phyloP scores from a whole-genome alignment of 2,888 invertebrate genomes.

The Phrixothrix hirtus region DNA sequence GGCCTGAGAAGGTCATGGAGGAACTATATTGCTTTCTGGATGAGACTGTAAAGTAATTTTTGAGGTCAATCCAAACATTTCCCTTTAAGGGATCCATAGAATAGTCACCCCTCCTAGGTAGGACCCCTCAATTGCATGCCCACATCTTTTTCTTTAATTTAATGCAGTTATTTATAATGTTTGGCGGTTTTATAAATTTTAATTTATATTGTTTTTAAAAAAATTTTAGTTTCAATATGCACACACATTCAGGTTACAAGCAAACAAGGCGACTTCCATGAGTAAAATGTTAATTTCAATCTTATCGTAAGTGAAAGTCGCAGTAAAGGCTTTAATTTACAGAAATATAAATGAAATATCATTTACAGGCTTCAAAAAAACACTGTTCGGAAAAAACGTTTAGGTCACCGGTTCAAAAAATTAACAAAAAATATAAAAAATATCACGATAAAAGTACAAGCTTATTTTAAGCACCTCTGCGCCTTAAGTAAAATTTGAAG shows the following conservation, averaged over 20 bases:
- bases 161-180: constrained; percentile 43
- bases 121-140: constrained; percentile 50
- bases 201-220: constrained; percentile 43
- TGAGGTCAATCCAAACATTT: constrained; percentile 56
- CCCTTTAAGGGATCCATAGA: constrained; percentile 47
- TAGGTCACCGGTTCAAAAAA: constrained; percentile 63
- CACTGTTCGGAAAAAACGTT: constrained; percentile 59
- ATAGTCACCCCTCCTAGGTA: constrained; percentile 55
- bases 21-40: constrained; percentile 58
- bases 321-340: constrained; percentile 49
- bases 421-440: constrained; percentile 52
- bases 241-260: constrained; percentile 51
- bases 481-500: constrained; percentile 67
- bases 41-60: constrained; percentile 59
- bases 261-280: constrained; percentile 14
- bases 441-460: constrained; percentile 72
- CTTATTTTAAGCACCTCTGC: constrained; percentile 75
- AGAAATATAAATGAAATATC: constrained; percentile 47
- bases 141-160: constrained; percentile 38
- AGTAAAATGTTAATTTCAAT: constrained; percentile 2
- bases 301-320: constrained; percentile 48
- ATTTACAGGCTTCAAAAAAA: constrained; percentile 50
- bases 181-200: constrained; percentile 50
- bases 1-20: constrained; percentile 53
- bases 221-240: constrained; percentile 56